Evolutionary conservation across 1,140 invertebrate species (phyloP), one percentile per base, ranked within the genome.

Genomic region (Augochlora pura): DNA sequence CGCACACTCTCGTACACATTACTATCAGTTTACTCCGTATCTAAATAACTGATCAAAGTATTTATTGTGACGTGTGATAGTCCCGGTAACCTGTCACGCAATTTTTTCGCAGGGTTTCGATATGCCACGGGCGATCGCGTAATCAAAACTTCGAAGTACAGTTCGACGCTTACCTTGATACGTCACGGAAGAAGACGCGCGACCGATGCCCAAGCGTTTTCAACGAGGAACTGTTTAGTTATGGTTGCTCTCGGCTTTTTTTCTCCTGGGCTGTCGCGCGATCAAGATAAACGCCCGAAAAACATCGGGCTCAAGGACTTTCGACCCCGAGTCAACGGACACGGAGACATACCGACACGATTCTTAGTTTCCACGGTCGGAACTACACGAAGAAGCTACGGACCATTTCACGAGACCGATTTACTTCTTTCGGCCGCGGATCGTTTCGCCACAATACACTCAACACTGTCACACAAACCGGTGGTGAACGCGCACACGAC

Each of bases 261-360:
- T 76, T 63, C 59, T 38, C 60, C 25, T 16, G 0, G 27, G 27
- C 57, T 23, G 83, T 83, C 82, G 67, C 83, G 49, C 69, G 83
- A 84, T 80, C 81, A 79, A 83, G 81, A 84, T 84, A 83, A 80
- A 84, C 72, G 62, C 18, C 77, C 72, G 70, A 85, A 85, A 85
- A 72, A 84, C 77, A 64, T 72, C 23, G 71, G 62, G 14, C 68
- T 64, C 64, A 66, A 80, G 78, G 74, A 68, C 69, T 63, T 59
- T 80, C 71, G 77, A 84, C 63, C 59, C 18, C 65, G 65, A 70
- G 60, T 59, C 57, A 63, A 71, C 68, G 72, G 68, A 52, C 27
- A 63, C 77, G 38, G 32, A 62, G 75, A 54, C 84, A 77, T 85
- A 68, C 75, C 83, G 80, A 77, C 85, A 68, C 82, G 86, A 79